These are phyloP conservation scores for Drosophila saltans DNA, from an alignment of 1,140 invertebrate species.

Conservation along the genomic window DNA sequence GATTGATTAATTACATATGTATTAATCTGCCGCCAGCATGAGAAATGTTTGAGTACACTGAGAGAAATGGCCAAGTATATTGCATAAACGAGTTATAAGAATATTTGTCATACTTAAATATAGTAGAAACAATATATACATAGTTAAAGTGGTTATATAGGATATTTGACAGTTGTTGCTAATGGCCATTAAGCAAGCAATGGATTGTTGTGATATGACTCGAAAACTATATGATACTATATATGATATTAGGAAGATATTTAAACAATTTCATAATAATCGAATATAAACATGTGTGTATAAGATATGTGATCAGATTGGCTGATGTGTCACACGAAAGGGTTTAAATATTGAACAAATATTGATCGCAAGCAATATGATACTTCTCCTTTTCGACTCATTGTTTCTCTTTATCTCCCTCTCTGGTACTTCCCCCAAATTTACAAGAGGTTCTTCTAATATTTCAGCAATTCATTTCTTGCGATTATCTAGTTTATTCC, in stretches of 20 bases:
- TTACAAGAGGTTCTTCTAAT: not conserved
- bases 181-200: too few species aligned
- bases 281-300: not conserved
- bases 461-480: not conserved
- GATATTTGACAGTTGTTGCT: not conserved
- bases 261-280: too few species aligned
- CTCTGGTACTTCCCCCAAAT: not conserved
- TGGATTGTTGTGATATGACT: too few species aligned
- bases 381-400: not conserved
- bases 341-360: not conserved
- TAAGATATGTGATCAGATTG: not conserved
- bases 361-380: not conserved
- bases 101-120: too few species aligned
- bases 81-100: too few species aligned
- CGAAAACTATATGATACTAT: too few species aligned
- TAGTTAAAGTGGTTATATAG: too few species aligned
- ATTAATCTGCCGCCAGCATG: not conserved
- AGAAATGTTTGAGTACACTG: not conserved
- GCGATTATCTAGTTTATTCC: not conserved
- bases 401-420: too few species aligned
- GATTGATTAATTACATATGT: slow-evolving; percentile 18
- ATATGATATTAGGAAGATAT: not conserved
- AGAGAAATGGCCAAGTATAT: too few species aligned
- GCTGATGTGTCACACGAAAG: not conserved
- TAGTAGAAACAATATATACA: too few species aligned